Base-by-base conservation (phyloP, 2,113 vertebrate genomes). In the Calyptomena viridis region DNA sequence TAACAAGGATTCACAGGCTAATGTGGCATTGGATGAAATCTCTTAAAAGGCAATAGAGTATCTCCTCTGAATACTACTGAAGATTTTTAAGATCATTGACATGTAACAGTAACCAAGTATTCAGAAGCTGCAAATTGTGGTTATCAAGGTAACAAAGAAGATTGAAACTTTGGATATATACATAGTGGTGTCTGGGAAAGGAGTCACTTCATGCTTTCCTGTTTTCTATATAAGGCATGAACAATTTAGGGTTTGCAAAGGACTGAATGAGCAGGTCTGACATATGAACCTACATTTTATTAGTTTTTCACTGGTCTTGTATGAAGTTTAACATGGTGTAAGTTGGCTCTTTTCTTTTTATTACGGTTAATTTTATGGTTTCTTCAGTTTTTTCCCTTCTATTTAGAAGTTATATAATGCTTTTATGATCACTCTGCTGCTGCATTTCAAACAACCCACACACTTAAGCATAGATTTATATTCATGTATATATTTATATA, bases 151-250 rank as follows among this genome's bases (percentile, higher is more conserved):
- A 83, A 37, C 5, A 47, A 15, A 53, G 44, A n/a, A 39, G 22
- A 11, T 12, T 0, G 3, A 47, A 37, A 8, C 10, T 80, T 33
- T 35, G 5, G n/a, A n/a, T n/a, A n/a, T n/a, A n/a, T n/a, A 35
- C 14, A 62, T 5, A 14, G 11, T 58, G 20, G 8, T 49, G 12
- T 44, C 14, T 49, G n/a, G 8, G 15, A 31, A 74, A 72, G 28
- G 22, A 67, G 6, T n/a, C 24, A 58, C 22, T 80, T 90, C 52
- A 27, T 25, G 27, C 5, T 58, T 87, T 55, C 60, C n/a, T 31
- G 8, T 71, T 91, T 82, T 42, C 82, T 72, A 5, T 42, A 33
- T 8, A 67, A 72, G 12, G 8, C 12, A 19, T 53, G 63, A 87
- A 35, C 3, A 50, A 22, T 50, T 55, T 33, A 35, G 27, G 16